Evolutionary conservation across 1,140 invertebrate genomes (phyloP), one percentile per base, ranked within the genome.

Genomic region (Drosophila subobscura): DNA sequence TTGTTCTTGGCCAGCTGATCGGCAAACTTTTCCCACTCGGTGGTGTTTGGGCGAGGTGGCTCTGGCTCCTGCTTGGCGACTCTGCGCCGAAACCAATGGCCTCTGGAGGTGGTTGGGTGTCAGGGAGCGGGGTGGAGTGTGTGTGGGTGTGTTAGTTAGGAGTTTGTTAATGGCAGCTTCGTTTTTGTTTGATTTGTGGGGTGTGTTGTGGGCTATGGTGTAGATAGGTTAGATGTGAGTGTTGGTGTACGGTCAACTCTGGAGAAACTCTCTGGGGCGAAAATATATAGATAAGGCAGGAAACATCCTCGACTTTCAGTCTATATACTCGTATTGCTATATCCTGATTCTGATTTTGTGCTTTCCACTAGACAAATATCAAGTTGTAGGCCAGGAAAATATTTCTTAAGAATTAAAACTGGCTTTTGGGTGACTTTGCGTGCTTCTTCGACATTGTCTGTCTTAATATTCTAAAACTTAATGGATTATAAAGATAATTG

Each of bases 11-110:
- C 85, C 64, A 91, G 46, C 25, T 81, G 70, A 63, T 91, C 89
- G 5, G 89, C 89, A 55, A 88, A 79, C 33, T 81, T 91, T 14
- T 91, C 89, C 89, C 89, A 91, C 40, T 91, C 89, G 14, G 89
- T 91, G 27, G 89, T 91, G 42, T 51, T 74, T 12, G 89, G 89
- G 8, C 89, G 72, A 2, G 20, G 77, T 10, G 49, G 56, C 5
- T 83, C 79, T 7, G 74, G 46, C n/a, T 53, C 61, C 10, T 67
- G 44, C 1, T 16, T 16, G 14, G 12, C n/a, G 23, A 47, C 25
- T 0, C 29, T 52, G 5, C 63, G 66, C 22, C 76, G 77, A 20
- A 60, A 22, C 53, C 61, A 59, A 14, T 27, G 67, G 37, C n/a
- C 60, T 45, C 61, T 81, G 27, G 41, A 25, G 56, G 42, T 49